Base-by-base conservation (phyloP, 2,888 invertebrate species). In the Eupithecia dodoneata region DNA sequence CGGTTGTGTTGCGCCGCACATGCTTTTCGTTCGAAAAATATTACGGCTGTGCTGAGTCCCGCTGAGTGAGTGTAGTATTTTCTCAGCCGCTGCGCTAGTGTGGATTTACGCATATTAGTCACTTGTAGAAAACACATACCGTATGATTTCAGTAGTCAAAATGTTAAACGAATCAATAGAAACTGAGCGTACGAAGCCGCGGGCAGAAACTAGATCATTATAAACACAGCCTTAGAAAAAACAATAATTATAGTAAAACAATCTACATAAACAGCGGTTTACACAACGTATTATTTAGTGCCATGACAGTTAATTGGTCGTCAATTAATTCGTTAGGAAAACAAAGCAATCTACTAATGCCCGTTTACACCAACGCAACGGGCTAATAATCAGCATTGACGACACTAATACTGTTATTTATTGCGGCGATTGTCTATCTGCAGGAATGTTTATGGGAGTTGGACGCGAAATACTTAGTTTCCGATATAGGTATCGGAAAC, bases 401-500 rank as follows among this genome's bases (percentile, higher is more conserved):
- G 45, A 15, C 45, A 45, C 18, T 69, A 45, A 69, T 69, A n/a
- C 67, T 15, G 42, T 69, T n/a, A 69, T 69, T 69, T 69, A 69
- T 44, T 44, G 10, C 67, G n/a, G 41, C n/a, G 67, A 45, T 69
- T 44, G 15, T 45, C 15, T 69, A 69, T 69, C 67, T 69, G 4
- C n/a, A 44, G 45, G n/a, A 18, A 66, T 66, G 66, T 66, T 66
- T 42, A 66, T 66, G 66, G 13, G 42, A 30, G 18, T 18, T 59
- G 13, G 41, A 41, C 12, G 15, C 44, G 42, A 15, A 44, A 67
- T 67, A 5, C 59, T 18, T 59, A 42, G 55, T 10, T 18, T 0
- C 18, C 55, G 18, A 59, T 18, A 59, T n/a, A n/a, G 55, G 55
- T 59, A 9, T 59, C 18, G 55, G 18, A 0, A 18, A 10, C 55